Evolutionary conservation across 1,140 invertebrate species (phyloP).

Genomic region (Calephelis nemesis): DNA sequence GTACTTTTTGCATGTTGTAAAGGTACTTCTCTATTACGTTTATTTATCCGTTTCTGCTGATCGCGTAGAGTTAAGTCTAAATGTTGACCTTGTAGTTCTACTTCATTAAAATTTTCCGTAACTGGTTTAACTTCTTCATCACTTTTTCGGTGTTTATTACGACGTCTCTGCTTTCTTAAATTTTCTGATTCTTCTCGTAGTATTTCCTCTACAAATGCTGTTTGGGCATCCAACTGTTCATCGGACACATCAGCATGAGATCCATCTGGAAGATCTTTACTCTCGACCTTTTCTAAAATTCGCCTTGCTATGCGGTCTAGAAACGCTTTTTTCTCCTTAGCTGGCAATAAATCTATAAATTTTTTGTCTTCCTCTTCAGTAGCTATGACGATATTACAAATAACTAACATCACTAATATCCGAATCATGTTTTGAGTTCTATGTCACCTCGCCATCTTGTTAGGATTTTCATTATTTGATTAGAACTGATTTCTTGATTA

Average conservation of each 20-base stretch:
- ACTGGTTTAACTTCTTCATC: constrained; percentile 19
- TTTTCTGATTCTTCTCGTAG: constrained; percentile 50
- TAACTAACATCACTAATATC: constrained; percentile 32
- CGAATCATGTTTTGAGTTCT: constrained; percentile 20
- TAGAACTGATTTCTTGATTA: constrained; percentile 4
- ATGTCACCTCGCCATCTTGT: constrained; percentile 30
- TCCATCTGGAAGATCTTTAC: constrained; percentile 32
- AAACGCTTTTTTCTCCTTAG: constrained; percentile 55
- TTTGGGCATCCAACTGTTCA: constrained; percentile 47
- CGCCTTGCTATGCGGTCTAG: constrained; percentile 52
- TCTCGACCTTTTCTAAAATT: constrained; percentile 51
- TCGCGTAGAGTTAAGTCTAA: constrained; percentile 42
- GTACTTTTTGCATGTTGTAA: neutral
- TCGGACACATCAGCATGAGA: constrained; percentile 42
- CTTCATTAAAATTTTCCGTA: constrained; percentile 18
- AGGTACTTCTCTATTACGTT: constrained; percentile 19
- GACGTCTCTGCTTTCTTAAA: constrained; percentile 37
- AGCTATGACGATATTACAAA: constrained; percentile 31
- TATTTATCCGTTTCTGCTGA: constrained; percentile 29
- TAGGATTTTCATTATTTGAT: neutral
- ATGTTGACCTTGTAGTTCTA: constrained; percentile 25
- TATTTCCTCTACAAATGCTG: constrained; percentile 49
- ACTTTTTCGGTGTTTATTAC: constrained; percentile 15
- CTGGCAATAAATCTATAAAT: constrained; percentile 60
- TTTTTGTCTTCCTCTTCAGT: constrained; percentile 40